Evolutionary conservation across 2,888 invertebrate species (phyloP).

Genomic region (Ecliptopera silaceata): DNA sequence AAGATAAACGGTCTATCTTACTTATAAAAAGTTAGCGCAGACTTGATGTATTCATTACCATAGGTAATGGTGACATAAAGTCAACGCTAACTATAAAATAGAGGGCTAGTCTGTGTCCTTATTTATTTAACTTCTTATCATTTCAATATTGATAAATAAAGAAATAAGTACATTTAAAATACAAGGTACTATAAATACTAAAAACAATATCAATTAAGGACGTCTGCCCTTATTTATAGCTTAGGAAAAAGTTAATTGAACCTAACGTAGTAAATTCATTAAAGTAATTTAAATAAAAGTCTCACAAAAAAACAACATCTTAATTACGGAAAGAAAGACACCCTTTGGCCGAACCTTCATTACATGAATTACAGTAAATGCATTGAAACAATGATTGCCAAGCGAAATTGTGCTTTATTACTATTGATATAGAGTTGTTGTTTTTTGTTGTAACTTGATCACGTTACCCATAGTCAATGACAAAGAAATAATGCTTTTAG

Average conservation of each 20-base stretch:
- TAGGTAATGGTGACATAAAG: no score
- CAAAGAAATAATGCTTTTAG: slow-evolving; percentile 53
- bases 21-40: no score
- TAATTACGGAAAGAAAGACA: slow-evolving; percentile 67
- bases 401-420: slow-evolving; percentile 37
- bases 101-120: no score
- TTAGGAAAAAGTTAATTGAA: slow-evolving; percentile 18
- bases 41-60: no score
- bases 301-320: slow-evolving; percentile 46
- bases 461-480: slow-evolving; percentile 39
- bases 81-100: no score
- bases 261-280: slow-evolving; percentile 27
- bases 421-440: slow-evolving; percentile 17
- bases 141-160: no score
- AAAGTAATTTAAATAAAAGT: slow-evolving; percentile 43
- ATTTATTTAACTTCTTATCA: no score
- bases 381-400: slow-evolving; percentile 25
- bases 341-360: slow-evolving; percentile 68
- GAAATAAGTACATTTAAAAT: no score
- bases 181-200: no score
- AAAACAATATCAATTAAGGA: background rate
- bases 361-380: slow-evolving; percentile 60
- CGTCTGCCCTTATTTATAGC: slow-evolving; percentile 21
- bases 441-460: slow-evolving; percentile 38
- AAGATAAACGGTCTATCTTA: no score